These are phyloP conservation scores for Cheilosia urbana DNA, from an alignment of 2,888 invertebrate genomes.

Conservation along the genomic window DNA sequence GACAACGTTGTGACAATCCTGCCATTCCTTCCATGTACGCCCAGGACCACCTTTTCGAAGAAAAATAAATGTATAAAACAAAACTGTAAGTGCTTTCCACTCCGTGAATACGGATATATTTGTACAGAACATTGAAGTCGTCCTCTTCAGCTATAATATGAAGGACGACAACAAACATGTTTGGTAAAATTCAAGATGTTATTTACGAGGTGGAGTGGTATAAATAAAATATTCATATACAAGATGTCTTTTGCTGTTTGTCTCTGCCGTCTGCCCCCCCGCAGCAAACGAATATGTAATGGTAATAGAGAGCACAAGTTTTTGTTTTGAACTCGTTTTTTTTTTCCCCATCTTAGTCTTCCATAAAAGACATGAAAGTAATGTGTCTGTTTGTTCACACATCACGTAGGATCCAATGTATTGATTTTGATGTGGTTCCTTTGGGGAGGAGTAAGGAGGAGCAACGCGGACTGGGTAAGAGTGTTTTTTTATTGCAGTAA, in stretches of 20 bases:
- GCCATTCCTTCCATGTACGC: slow-evolving; percentile 6
- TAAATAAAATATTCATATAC: slow-evolving; percentile 71
- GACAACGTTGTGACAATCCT: slow-evolving; percentile 70
- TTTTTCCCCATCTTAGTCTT: background rate
- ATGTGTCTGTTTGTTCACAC: slow-evolving; percentile 32
- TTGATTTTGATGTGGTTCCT: background rate
- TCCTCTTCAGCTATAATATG: slow-evolving; percentile 40
- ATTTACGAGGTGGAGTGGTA: slow-evolving; percentile 64
- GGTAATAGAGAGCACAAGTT: slow-evolving; percentile 46
- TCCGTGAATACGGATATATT: slow-evolving; percentile 28
- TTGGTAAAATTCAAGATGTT: slow-evolving; percentile 67
- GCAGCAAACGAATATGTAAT: slow-evolving; percentile 5
- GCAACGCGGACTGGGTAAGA: background rate
- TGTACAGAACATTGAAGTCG: slow-evolving; percentile 39
- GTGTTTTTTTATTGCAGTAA: background rate
- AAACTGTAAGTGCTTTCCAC: slow-evolving; percentile 63
- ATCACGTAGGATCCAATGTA: slow-evolving; percentile 14
- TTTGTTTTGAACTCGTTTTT: slow-evolving; percentile 53
- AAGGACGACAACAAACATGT: slow-evolving; percentile 63
- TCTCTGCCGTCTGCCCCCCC: background rate
- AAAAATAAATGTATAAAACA: slow-evolving; percentile 10
- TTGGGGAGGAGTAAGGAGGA: background rate
- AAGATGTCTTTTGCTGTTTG: slow-evolving; percentile 37
- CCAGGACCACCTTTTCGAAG: background rate
- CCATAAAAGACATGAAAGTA: slow-evolving; percentile 13